Conservation (phyloP, 2,888 invertebrate genomes). For the Rhogogaster chlorosoma region DNA sequence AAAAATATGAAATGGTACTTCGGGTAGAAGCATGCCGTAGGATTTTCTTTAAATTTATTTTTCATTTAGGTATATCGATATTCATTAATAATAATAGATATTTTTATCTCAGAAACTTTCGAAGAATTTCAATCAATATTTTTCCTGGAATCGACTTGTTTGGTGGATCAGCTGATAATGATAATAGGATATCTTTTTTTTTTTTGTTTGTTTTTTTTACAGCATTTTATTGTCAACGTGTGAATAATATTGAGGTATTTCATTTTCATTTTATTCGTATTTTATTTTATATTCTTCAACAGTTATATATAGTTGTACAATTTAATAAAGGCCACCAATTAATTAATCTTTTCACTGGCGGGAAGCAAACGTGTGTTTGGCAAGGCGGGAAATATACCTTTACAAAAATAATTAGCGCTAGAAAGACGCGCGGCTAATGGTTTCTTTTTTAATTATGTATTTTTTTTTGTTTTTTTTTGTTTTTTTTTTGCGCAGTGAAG, state of each 20-base stretch:
- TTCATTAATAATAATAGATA: neutral
- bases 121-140: neutral
- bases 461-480: neutral
- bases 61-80: neutral
- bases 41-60: neutral
- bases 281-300: neutral
- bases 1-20: neutral
- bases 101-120: neutral
- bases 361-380: neutral
- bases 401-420: slow-evolving; percentile 9
- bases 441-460: too few relatives aligned
- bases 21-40: neutral
- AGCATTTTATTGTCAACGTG: neutral
- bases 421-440: neutral
- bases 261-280: neutral
- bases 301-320: neutral
- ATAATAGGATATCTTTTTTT: neutral
- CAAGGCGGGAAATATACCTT: neutral
- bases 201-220: neutral
- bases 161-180: neutral
- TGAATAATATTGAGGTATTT: neutral
- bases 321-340: slow-evolving; percentile 15
- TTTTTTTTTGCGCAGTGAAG: neutral
- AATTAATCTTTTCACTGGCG: neutral
- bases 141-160: neutral